Percentiles rank a stretch among this genome's conserved stretches.
These are phyloP conservation scores for Drosophila ezoana DNA, from an alignment of 2,888 invertebrate genomes.

Conservation along the genomic window DNA sequence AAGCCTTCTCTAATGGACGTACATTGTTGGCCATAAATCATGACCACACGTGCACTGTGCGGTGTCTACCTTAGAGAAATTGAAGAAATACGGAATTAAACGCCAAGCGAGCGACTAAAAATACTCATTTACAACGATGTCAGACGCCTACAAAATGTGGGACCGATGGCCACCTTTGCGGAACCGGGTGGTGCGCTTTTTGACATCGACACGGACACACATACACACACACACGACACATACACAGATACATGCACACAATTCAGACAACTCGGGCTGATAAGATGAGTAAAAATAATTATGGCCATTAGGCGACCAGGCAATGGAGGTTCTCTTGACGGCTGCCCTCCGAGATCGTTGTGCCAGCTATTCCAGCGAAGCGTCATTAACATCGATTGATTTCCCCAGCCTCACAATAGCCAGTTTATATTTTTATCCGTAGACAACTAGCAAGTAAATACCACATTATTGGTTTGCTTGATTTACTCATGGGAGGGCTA, in stretches of 20 bases:
- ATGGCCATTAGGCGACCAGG: conserved; percentile 71
- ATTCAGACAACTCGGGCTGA: conserved; percentile 64
- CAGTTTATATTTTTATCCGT: not conserved
- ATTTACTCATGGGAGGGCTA: not conserved
- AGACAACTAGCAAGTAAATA: not conserved
- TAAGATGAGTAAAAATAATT: conserved; percentile 78
- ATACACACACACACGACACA: conserved; percentile 3
- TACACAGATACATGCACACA: conserved; percentile 9
- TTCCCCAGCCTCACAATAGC: conserved; percentile 9
- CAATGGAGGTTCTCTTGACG: conserved; percentile 40
- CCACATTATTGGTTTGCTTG: not conserved
- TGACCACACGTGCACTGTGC: conserved; percentile 63
- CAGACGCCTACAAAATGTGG: conserved; percentile 73
- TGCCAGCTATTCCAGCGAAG: conserved; percentile 21
- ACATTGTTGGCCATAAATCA: conserved; percentile 76
- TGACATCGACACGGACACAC: conserved; percentile 45
- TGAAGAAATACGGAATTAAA: conserved; percentile 64
- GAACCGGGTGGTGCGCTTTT: conserved; percentile 54
- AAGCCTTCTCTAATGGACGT: conserved; percentile 77
- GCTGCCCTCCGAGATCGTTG: conserved; percentile 12
- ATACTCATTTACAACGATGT: conserved; percentile 55
- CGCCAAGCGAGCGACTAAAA: conserved; percentile 49
- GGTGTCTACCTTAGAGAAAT: conserved; percentile 50
- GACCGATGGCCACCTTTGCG: conserved; percentile 67
- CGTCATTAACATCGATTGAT: conserved; percentile 21